Evolutionary conservation across 2,888 invertebrate genomes (phyloP).

Genomic region (Sclerodermus sp.): DNA sequence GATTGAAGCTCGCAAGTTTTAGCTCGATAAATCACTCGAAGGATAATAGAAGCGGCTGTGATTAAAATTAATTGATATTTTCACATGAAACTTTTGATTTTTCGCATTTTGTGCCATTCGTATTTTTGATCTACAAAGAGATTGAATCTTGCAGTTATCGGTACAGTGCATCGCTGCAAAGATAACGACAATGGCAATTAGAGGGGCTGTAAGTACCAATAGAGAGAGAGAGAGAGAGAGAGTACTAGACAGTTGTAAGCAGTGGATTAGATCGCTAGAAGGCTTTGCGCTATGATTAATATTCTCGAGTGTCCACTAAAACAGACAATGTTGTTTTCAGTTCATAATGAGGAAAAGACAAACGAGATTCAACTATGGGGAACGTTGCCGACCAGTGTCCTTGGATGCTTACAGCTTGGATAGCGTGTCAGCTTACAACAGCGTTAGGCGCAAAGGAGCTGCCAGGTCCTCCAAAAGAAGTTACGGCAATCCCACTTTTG

Average conservation of each 20-base stretch:
- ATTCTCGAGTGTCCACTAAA: background rate
- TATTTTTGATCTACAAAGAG: background rate
- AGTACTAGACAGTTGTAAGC: constrained; percentile 15
- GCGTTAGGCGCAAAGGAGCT: constrained; percentile 73
- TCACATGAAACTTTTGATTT: no score
- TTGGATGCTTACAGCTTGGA: constrained; percentile 88
- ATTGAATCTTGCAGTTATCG: constrained; percentile 5
- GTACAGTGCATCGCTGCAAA: constrained; percentile 13
- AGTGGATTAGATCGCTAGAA: background rate
- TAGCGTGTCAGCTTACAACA: constrained; percentile 81
- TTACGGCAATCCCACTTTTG: constrained; percentile 88
- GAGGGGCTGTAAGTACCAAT: constrained; percentile 12
- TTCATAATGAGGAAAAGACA: constrained; percentile 81
- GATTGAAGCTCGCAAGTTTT: no score
- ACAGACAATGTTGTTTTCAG: constrained; percentile 57
- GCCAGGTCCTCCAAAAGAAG: constrained; percentile 81
- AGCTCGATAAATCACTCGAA: no score
- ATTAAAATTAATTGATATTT: no score
- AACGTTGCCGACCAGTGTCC: constrained; percentile 85
- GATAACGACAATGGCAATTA: constrained; percentile 8
- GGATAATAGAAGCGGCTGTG: no score
- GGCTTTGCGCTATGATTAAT: background rate
- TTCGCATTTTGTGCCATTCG: background rate
- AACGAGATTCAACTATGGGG: constrained; percentile 78
- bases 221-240: constrained; percentile 8